These are phyloP conservation scores for Rhabdophis nuchalis DNA, from an alignment of 2,797 vertebrate genomes.

Conservation along the genomic window DNA sequence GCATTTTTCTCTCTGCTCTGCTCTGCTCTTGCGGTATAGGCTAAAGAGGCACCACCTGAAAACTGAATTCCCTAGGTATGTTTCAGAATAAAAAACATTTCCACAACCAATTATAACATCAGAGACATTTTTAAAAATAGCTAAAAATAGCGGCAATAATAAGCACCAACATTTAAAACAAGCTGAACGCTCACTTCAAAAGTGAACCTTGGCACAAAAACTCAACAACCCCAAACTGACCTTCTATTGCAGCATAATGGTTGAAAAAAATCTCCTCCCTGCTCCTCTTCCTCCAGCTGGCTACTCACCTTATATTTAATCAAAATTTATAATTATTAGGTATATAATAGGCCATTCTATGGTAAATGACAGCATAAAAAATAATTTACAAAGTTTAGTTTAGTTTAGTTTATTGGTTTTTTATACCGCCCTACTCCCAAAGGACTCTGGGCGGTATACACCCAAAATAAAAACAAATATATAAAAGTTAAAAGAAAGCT, in stretches of 20 bases:
- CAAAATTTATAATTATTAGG: not conserved
- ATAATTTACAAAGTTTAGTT: not conserved
- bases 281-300: not conserved
- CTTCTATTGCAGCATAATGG: not conserved
- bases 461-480: too few relatives aligned
- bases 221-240: not conserved
- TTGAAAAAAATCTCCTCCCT: not conserved
- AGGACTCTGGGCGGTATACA: too few relatives aligned
- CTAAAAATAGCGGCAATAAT: not conserved
- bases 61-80: not conserved
- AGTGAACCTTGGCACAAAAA: not conserved
- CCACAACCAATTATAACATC: not conserved
- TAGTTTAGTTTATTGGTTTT: too few relatives aligned
- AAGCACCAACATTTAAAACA: not conserved
- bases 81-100: not conserved
- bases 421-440: too few relatives aligned
- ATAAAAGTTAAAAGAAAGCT: too few relatives aligned
- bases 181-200: not conserved
- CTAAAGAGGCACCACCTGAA: not conserved
- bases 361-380: not conserved
- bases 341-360: not conserved
- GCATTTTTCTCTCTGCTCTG: not conserved
- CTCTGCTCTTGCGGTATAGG: too few relatives aligned
- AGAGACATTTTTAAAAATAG: not conserved
- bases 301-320: not conserved